These are phyloP conservation scores for Hydrozoanthus gracilis DNA, from an alignment of 92 coral and sea anemone species.

Conservation along the genomic window DNA sequence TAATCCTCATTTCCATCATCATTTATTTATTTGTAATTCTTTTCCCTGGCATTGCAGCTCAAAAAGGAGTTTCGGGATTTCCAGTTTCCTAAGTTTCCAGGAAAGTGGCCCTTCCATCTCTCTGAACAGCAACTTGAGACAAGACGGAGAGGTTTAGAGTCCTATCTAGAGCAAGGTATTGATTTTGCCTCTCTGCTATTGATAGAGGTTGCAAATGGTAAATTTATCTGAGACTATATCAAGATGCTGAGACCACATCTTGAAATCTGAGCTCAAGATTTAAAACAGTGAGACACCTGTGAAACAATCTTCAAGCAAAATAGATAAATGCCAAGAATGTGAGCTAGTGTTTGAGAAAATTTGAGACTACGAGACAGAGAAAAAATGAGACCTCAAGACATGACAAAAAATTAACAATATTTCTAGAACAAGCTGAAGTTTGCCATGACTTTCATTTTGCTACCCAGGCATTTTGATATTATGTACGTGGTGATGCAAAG, in stretches of 20 bases:
- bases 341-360: too few relatives aligned
- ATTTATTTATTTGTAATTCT: too few relatives aligned
- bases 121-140: conserved; percentile 93
- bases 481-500: too few relatives aligned
- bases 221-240: neutral
- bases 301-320: neutral
- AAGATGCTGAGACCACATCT: neutral
- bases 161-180: conserved; percentile 90
- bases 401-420: too few relatives aligned
- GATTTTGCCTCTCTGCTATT: neutral
- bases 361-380: too few relatives aligned
- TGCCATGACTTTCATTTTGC: too few relatives aligned
- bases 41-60: conserved; percentile 58
- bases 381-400: too few relatives aligned
- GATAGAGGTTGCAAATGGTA: neutral
- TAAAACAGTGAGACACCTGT: too few relatives aligned
- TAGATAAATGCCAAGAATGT: too few relatives aligned
- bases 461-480: too few relatives aligned
- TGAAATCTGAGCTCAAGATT: neutral
- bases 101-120: conserved; percentile 96
- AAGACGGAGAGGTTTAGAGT: conserved; percentile 82
- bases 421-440: too few relatives aligned
- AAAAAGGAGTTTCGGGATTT: conserved; percentile 92
- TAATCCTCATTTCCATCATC: too few relatives aligned
- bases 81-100: conserved; percentile 98